Evolutionary conservation across 2,797 vertebrate genomes (phyloP), one percentile per base, ranked within the genome.

Genomic region (Xerus rutilus): DNA sequence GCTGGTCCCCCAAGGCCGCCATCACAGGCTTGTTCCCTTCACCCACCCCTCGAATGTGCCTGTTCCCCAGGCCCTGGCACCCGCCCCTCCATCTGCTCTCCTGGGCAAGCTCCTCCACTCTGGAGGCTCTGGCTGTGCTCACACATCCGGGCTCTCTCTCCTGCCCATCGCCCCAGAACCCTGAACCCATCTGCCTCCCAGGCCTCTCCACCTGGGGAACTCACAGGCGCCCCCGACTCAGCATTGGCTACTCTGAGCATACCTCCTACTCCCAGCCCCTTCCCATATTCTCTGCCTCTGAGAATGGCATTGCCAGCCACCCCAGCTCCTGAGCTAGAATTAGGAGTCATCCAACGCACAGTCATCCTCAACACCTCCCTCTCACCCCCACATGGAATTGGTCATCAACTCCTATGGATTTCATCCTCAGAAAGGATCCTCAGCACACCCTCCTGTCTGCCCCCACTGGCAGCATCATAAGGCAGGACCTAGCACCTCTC

Each of bases 371-470:
- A 94, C 97, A 96, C 96, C 97, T 97, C 96, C 96, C 84, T 94
- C 97, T 97, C 84, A 87, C 96, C 97, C 97, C 97, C 97, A 93
- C 96, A 6, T 79, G 69, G 93, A 32, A 94, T 97, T 97, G 97
- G 97, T 97, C 97, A 97, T 97, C 97, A 96, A 17, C 95, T 94
- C 96, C 96, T 77, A 3, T 93, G 95, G 96, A 79, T 96, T 88
- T 87, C 70, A 13, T 94, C 96, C 86, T 64, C 86, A 54, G 90
- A 78, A 82, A 89, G 79, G 76, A 18, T 82, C 28, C 49, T 62
- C 54, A 20, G 84, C 35, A 3, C 32, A 70, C 43, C 20, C 79
- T 64, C 45, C 91, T 18, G 5, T 23, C 67, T 52, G 72, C 81
- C 89, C 65, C 69, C 82, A 8, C 43, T 15, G 81, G 65, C 65